A percentile compares a stretch with the other conserved stretches of the same genome.
These are phyloP conservation scores for Speoplatyrhinus poulsoni DNA, from an alignment of 2,113 vertebrate genomes.

Conservation along the genomic window DNA sequence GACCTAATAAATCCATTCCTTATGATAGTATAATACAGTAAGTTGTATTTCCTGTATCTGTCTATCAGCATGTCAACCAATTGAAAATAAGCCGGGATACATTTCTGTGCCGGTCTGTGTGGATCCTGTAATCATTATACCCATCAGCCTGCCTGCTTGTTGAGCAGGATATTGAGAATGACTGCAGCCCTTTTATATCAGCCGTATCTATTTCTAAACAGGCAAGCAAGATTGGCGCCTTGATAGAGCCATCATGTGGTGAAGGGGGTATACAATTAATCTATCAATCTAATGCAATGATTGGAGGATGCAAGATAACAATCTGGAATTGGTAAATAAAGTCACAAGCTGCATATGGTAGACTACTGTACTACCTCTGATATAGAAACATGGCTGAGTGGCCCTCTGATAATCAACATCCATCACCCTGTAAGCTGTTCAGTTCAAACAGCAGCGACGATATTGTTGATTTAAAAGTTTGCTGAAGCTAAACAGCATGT, in stretches of 20 bases:
- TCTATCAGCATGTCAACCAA: not conserved
- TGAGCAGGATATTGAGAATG: conserved; percentile 42
- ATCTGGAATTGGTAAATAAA: conserved; percentile 3
- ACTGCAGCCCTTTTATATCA: conserved; percentile 22
- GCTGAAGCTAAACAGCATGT: too few species aligned
- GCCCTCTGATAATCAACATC: too few species aligned
- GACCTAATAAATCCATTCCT: conserved; percentile 34
- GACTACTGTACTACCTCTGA: too few species aligned
- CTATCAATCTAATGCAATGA: conserved; percentile 6
- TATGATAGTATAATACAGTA: conserved; percentile 26
- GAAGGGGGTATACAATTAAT: conserved; percentile 18
- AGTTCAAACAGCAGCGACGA: too few species aligned
- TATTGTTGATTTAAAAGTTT: too few species aligned
- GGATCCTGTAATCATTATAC: conserved; percentile 24
- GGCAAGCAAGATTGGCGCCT: conserved; percentile 23
- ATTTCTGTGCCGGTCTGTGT: conserved; percentile 35
- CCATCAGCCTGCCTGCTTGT: conserved; percentile 32
- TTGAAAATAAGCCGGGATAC: conserved; percentile 23
- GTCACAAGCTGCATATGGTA: too few species aligned
- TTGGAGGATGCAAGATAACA: not conserved
- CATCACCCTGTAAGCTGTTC: too few species aligned
- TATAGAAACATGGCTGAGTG: too few species aligned
- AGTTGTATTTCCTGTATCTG: conserved; percentile 24
- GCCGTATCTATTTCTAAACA: conserved; percentile 24
- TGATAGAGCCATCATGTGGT: conserved; percentile 25